phyloP scores from a whole-genome alignment of 23 tunicate species.

The Styela clava region DNA sequence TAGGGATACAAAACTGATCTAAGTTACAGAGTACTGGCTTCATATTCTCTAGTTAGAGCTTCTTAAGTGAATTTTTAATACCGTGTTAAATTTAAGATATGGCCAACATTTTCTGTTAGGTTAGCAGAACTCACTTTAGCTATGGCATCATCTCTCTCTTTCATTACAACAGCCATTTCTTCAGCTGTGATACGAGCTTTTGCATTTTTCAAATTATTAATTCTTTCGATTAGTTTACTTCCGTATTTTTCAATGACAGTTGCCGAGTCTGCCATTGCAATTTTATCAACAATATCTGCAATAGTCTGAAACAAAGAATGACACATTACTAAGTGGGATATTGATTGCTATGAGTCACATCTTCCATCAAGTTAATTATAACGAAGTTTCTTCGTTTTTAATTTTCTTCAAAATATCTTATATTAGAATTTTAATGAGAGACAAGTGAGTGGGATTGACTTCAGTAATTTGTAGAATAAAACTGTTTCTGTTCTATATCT shows the following conservation, averaged over 20 bases:
- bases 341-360: neutral
- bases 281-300: constrained; percentile 14
- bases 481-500: too few species aligned
- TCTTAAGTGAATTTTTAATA: too few species aligned
- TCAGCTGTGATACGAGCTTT: constrained; percentile 34
- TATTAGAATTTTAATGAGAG: too few species aligned
- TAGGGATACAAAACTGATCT: too few species aligned
- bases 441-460: too few species aligned
- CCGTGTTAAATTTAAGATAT: too few species aligned
- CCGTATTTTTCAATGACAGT: constrained; percentile 41
- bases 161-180: constrained; percentile 50
- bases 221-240: constrained; percentile 11
- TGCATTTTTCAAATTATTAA: constrained; percentile 44
- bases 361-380: neutral
- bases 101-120: too few species aligned
- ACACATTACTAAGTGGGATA: too few species aligned
- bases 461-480: too few species aligned
- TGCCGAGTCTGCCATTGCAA: constrained; percentile 39
- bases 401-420: too few species aligned
- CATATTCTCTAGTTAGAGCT: too few species aligned
- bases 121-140: constrained; percentile 40
- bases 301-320: constrained; percentile 24
- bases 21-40: too few species aligned
- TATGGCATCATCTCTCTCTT: constrained; percentile 57
- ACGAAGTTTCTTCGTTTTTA: neutral